A percentile compares a stretch with the other conserved stretches of the same genome.
Conservation (phyloP, 2,797 vertebrate genomes). For the Malurus splendens region DNA sequence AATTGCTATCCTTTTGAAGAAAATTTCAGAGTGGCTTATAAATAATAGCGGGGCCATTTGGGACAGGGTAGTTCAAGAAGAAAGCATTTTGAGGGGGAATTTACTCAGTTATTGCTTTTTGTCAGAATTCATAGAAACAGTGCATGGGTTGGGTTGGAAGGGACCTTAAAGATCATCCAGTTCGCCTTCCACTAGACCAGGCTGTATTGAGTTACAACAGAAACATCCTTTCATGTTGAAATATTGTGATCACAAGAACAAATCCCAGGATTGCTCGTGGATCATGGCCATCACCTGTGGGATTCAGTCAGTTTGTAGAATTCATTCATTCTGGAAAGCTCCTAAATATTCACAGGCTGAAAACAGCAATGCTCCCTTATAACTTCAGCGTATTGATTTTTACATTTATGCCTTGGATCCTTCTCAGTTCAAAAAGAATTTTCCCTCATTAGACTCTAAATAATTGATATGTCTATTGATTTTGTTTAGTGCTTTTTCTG, state of each 20-base stretch:
- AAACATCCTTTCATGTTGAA: background rate
- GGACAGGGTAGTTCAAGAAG: background rate
- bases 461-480: conserved; percentile 10
- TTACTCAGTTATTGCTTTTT: background rate
- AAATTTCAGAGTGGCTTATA: background rate
- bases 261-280: background rate
- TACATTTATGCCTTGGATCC: background rate
- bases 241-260: background rate
- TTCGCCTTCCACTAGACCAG: background rate
- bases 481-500: background rate
- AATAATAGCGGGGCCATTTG: background rate
- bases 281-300: background rate
- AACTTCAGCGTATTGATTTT: conserved; percentile 6
- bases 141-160: background rate
- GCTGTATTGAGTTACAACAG: background rate
- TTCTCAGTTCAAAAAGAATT: background rate
- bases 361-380: background rate
- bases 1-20: background rate
- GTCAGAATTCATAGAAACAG: background rate
- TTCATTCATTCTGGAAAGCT: background rate
- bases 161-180: background rate
- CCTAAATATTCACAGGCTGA: conserved; percentile 2
- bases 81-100: background rate
- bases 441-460: background rate
- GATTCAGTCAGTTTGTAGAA: background rate